These are phyloP conservation scores for Drosophila vallismaia DNA, from an alignment of 2,888 invertebrate genomes.

Conservation along the genomic window DNA sequence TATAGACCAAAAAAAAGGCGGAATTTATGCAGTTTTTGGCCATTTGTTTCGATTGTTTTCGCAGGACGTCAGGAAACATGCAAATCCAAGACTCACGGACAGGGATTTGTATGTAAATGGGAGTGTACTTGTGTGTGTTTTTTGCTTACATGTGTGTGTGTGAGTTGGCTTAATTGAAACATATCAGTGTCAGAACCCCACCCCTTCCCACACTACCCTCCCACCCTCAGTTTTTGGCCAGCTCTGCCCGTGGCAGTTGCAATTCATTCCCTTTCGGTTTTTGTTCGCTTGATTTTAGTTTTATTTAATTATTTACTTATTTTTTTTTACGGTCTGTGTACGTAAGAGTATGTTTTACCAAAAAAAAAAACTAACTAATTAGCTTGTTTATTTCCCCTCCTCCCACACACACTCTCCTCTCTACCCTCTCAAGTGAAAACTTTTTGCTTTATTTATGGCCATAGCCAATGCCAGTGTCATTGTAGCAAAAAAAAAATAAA, in stretches of 20 bases:
- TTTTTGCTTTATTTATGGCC: conserved; percentile 21
- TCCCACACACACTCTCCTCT: conserved; percentile 2
- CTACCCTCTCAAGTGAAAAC: conserved; percentile 10
- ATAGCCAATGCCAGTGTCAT: conserved; percentile 51
- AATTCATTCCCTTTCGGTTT: conserved; percentile 6
- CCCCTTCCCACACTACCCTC: background rate
- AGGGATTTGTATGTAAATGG: background rate
- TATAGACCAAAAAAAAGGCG: background rate
- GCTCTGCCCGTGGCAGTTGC: conserved; percentile 6
- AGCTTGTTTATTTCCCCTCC: conserved; percentile 45
- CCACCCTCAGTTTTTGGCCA: background rate
- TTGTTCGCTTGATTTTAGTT: background rate
- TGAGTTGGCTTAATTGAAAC: conserved; percentile 41
- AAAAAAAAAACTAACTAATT: conserved; percentile 42
- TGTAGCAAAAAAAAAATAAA: conserved; percentile 15
- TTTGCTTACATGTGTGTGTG: conserved; percentile 1
- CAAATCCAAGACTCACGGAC: conserved; percentile 20
- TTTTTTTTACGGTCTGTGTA: background rate
- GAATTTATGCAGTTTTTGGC: background rate
- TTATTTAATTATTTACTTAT: conserved; percentile 25
- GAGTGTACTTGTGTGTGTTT: conserved; percentile 2
- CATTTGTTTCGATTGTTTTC: conserved; percentile 5
- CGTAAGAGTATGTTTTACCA: conserved; percentile 29
- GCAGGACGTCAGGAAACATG: conserved; percentile 15
- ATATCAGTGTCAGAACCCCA: conserved; percentile 30